These are phyloP conservation scores for Phylloscopus trochilus DNA, from an alignment of 2,113 vertebrate species.

Conservation along the genomic window DNA sequence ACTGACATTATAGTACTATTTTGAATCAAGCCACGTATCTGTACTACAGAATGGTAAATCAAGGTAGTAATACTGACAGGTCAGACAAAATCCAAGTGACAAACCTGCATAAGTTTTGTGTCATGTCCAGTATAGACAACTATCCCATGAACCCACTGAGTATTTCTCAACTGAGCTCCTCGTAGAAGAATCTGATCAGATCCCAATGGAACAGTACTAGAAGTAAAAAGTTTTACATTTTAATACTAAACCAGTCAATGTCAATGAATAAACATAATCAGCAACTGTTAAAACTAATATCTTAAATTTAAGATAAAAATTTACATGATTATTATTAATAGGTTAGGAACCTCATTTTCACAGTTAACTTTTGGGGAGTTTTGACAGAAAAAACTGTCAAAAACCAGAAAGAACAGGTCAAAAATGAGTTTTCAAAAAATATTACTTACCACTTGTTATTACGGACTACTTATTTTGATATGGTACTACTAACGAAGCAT, in stretches of 20 bases:
- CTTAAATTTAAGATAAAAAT: not conserved
- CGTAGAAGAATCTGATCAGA: slow-evolving; percentile 96
- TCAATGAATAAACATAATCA: not conserved
- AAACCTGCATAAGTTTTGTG: slow-evolving; percentile 99
- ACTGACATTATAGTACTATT: not conserved
- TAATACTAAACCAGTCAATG: not conserved
- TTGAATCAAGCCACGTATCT: not conserved
- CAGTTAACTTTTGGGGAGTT: not conserved
- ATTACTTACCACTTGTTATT: not conserved
- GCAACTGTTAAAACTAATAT: not conserved
- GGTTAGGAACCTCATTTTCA: not conserved
- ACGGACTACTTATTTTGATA: not conserved
- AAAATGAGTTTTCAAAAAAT: not conserved
- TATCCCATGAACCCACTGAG: slow-evolving; percentile 95
- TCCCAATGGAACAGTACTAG: slow-evolving; percentile 88
- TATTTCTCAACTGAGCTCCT: slow-evolving; percentile 96
- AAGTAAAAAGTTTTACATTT: slow-evolving; percentile 5
- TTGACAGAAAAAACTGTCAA: not conserved
- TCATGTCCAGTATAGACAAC: slow-evolving; percentile 98
- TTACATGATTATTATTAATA: not conserved
- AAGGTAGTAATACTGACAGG: not conserved
- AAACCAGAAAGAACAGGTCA: not conserved
- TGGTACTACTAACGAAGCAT: not conserved
- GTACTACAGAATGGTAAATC: not conserved
- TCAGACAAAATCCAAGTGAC: not conserved